Base-by-base conservation (phyloP, 2,888 invertebrate genomes). In the Dolichomitus sp. region DNA sequence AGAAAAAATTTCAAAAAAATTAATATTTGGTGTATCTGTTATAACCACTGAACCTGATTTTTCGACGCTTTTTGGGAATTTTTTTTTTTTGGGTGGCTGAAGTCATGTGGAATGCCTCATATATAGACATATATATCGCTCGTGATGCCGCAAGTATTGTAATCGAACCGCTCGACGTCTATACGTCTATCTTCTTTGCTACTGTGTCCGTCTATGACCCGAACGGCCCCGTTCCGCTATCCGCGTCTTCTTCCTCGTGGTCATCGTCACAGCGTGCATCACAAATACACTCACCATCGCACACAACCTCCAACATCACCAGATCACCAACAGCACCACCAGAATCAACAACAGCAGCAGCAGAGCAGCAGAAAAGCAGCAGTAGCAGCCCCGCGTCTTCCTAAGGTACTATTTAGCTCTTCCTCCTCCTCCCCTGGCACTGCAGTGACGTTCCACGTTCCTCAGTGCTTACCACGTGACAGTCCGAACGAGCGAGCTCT, bases 401-500 rank as follows among this genome's bases (percentile, higher is more conserved):
- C 27, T 54, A 54, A 27, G 54, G 23, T 54, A 27, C 54, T 61
- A 61, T 61, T 61, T 61, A 9, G n/a, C 4, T 37, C 30, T 17
- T 57, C 57, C n/a, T 45, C 30, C 42, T 33, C 19, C 45, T 45
- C 19, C 30, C 54, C 59, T 4, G 9, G 61, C 33, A 19, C 57
- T 63, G 63, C 40, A 65, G 75, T 63, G 70, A 70, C 72, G 72
- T 72, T 33, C 19, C 61, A 19, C 48, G 48, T 19, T 57, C 19
- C 37, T 37, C 37, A 37, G 7, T 27, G 66, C 14, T 14, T 42
- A 75, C 74, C 78, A 82, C 74, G 81, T 82, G 81, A 82, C 63
- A 23, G 48, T 40, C 59, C 54, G 45, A 72, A 68, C 23, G 48
- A 30, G 52, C 54, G 45, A 72, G 68, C 17, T 61, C 63, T 42